Evolutionary conservation across 2,797 vertebrate species (phyloP), one percentile per base, ranked within the genome.

Genomic region (Molossus alvarezi): DNA sequence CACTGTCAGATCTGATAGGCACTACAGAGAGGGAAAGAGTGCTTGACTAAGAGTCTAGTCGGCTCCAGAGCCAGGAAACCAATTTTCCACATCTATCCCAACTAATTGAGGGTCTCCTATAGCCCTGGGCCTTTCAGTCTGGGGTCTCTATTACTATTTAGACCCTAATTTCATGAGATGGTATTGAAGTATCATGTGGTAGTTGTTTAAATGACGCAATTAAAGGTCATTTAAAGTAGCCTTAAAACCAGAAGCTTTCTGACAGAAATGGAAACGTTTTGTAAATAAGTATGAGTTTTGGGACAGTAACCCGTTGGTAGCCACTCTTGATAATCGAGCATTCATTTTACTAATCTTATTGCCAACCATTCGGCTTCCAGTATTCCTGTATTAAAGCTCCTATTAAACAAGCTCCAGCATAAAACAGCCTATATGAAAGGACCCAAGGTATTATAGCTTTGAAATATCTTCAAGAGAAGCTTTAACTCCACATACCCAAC

Each of bases 161-260:
- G 29, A 84, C 20, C 14, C 18, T 57, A 91, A 8, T 89, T 79
- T 86, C 29, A 84, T 62, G 53, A 90, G 79, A 83, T 87, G 18
- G 80, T 77, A 91, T 29, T 89, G 27, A 94, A 76, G 45, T 80
- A 84, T 84, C 53, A 33, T 89, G 37, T 60, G 21, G 53, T 69
- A 82, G 29, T 80, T 95, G 33, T 79, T 94, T 92, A 94, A 55
- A 90, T 92, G 90, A 95, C 77, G 3, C 57, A 95, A 64, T 64
- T 76, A 82, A 60, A 81, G 15, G 12, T 88, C 29, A 96, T 88
- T 88, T 96, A 81, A 95, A 94, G 57, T 82, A 86, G 14, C 20
- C 71, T 94, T 91, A 91, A 93, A 88, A 92, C 58, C 21, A 79
- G 60, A 45, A 86, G 23, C 65, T 93, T 91, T 88, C 82, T 92